Percentiles rank a stretch among this genome's conserved stretches.
Conservation (phyloP, 2,797 vertebrate genomes). For the Fistularia commersonii region DNA sequence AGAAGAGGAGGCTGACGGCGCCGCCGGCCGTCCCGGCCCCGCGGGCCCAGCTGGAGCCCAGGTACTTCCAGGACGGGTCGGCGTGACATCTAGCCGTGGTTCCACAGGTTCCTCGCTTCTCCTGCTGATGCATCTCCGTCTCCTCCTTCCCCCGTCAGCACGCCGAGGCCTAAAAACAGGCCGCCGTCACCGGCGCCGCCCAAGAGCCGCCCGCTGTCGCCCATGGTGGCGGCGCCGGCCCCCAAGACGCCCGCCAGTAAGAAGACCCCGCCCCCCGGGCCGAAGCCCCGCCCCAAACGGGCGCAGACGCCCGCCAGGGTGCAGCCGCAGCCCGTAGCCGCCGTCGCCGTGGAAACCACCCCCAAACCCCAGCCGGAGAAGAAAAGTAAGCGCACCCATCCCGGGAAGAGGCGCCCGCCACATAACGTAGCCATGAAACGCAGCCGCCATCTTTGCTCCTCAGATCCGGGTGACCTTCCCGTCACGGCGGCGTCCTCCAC, state of each 20-base stretch:
- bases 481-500: constrained; percentile 68
- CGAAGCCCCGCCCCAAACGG: constrained; percentile 78
- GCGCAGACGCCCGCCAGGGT: constrained; percentile 72
- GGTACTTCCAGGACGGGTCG: constrained; percentile 52
- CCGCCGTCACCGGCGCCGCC: constrained; percentile 82
- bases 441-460: too few species aligned
- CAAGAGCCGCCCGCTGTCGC: constrained; percentile 80
- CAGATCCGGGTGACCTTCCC: constrained; percentile 59
- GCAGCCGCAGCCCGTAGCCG: constrained; percentile 60
- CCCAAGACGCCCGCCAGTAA: constrained; percentile 58
- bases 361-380: constrained; percentile 56
- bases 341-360: constrained; percentile 63
- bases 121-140: too few species aligned
- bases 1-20: constrained; percentile 80
- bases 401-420: too few species aligned
- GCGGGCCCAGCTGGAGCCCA: constrained; percentile 68
- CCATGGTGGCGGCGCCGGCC: constrained; percentile 51
- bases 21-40: constrained; percentile 39
- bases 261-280: constrained; percentile 71
- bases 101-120: constrained; percentile 17
- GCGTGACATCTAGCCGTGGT: too few species aligned
- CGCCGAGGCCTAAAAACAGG: constrained; percentile 78
- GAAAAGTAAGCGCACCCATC: constrained; percentile 59
- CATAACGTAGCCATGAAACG: too few species aligned
- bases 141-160: constrained; percentile 45